A percentile compares a stretch with the other conserved stretches of the same genome.
These are phyloP conservation scores for Lamellibrachia columna DNA, from an alignment of 2,888 invertebrate species.

Conservation along the genomic window DNA sequence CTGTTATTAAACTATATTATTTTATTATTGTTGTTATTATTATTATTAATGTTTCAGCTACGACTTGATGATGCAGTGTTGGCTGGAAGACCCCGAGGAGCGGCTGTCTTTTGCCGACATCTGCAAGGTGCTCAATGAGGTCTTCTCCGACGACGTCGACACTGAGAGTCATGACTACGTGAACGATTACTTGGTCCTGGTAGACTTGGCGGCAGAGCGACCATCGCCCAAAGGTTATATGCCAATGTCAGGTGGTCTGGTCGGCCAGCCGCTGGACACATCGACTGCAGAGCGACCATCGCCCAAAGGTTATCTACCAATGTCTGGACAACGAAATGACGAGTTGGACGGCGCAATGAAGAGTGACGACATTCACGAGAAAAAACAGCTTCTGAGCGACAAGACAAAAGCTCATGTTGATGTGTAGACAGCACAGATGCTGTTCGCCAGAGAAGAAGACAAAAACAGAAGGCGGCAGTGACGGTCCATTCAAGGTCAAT, in stretches of 20 bases:
- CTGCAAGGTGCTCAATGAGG: not conserved
- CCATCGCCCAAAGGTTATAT: not conserved
- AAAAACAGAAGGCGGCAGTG: not conserved
- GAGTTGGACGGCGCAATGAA: not conserved
- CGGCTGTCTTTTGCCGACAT: not conserved
- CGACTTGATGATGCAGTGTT: conserved; percentile 1
- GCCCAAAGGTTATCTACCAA: not conserved
- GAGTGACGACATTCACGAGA: not conserved
- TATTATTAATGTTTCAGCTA: not conserved
- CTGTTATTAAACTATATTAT: no score
- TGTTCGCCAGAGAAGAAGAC: not conserved
- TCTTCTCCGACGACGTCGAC: not conserved
- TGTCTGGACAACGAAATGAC: not conserved
- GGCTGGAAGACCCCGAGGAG: not conserved
- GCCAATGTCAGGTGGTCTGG: not conserved
- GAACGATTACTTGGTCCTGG: not conserved
- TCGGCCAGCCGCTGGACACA: conserved; percentile 11
- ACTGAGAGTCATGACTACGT: not conserved
- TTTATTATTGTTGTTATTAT: no score
- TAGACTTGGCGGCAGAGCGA: not conserved
- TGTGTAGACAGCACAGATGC: not conserved
- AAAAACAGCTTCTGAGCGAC: not conserved
- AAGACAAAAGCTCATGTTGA: not conserved
- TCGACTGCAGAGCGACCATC: not conserved
- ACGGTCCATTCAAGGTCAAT: not conserved